Evolutionary conservation across 2,797 vertebrate genomes (phyloP).

Genomic region (Capromys pilorides): DNA sequence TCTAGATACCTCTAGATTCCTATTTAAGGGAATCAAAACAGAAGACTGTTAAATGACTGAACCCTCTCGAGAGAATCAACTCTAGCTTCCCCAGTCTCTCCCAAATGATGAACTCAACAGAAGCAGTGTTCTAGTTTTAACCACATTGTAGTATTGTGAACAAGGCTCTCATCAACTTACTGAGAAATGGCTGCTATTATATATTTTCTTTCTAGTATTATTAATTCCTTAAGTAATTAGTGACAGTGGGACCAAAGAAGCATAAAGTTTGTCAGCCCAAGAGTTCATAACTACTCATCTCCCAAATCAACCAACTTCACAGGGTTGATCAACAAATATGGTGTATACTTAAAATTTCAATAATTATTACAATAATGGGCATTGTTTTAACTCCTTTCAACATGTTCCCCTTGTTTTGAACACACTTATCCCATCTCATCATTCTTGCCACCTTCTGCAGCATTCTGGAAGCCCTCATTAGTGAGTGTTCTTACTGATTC

Average conservation of each 20-base stretch:
- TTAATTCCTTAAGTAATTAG: background rate
- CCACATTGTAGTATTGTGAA: background rate
- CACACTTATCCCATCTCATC: background rate
- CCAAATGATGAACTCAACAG: background rate
- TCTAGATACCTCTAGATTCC: background rate
- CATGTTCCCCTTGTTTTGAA: background rate
- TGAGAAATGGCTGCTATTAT: background rate
- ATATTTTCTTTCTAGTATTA: background rate
- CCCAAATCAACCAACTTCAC: background rate
- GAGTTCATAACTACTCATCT: conserved; percentile 1
- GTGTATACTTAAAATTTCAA: background rate
- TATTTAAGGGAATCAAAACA: conserved; percentile 49
- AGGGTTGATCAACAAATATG: background rate
- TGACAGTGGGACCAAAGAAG: background rate
- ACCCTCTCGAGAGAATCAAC: background rate
- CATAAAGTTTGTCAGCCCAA: background rate
- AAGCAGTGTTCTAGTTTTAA: conserved; percentile 6
- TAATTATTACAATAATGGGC: background rate
- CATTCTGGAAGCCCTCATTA: background rate
- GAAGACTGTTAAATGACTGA: conserved; percentile 46
- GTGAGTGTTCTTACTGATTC: background rate
- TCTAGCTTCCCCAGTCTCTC: background rate
- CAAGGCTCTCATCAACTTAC: background rate
- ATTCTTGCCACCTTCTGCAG: background rate
- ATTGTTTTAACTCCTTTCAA: background rate